These are phyloP conservation scores for Eptesicus fuscus DNA, from an alignment of 2,113 vertebrate genomes.

Conservation along the genomic window DNA sequence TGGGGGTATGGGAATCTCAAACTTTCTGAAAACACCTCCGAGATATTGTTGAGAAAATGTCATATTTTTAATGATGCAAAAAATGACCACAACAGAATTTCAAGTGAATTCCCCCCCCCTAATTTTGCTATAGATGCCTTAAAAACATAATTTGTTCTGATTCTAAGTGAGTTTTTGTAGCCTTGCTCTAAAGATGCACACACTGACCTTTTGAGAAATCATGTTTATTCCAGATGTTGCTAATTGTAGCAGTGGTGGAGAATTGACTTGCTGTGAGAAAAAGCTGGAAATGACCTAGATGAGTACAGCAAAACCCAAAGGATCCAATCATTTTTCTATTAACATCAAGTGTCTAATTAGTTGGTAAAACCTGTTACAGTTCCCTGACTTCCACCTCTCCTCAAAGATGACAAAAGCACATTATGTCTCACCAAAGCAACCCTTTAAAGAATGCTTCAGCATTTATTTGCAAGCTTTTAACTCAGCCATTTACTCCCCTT, in stretches of 20 bases:
- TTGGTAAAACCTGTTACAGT: not conserved
- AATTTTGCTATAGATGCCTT: not conserved
- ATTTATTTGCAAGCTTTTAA: not conserved
- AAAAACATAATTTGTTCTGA: not conserved
- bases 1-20: not conserved
- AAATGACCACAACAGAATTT: not conserved
- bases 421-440: not conserved
- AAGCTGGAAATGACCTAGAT: conserved; percentile 35
- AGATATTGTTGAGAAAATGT: not conserved
- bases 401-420: not conserved
- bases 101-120: not conserved
- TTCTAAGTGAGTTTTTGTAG: not conserved
- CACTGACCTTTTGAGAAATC: not conserved
- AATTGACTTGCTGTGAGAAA: conserved; percentile 30
- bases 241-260: not conserved
- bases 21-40: not conserved
- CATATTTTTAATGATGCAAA: not conserved
- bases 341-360: conserved; percentile 46
- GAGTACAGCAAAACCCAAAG: conserved; percentile 17
- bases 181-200: not conserved
- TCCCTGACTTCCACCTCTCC: not conserved
- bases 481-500: not conserved
- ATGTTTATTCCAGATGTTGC: conserved; percentile 31
- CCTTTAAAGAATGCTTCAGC: not conserved
- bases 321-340: not conserved